Base-by-base conservation (phyloP, 2,113 vertebrate species). In the Symphodus melops region DNA sequence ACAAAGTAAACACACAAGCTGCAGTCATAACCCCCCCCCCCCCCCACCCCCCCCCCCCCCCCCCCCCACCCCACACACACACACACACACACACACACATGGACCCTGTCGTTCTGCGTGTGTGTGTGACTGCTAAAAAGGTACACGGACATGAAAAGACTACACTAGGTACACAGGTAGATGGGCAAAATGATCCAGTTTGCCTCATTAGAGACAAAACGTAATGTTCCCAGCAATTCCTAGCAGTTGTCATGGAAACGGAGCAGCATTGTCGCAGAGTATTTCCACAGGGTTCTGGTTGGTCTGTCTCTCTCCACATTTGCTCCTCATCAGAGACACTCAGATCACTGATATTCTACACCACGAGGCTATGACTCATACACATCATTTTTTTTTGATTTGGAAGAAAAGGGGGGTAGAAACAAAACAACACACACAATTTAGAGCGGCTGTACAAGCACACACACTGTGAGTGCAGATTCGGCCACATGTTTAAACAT, bases 191-290 rank as follows among this genome's bases (percentile, higher is more conserved):
- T 79, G 81, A 91, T 91, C 89, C 77, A 58, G 84, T 74, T 83
- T 83, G 84, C 82, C 73, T 90, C 90, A 91, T 92, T 90, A 90
- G 73, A 78, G 75, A 60, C 51, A 73, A 78, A 81, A 73, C 79
- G 25, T 51, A 46, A 53, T 87, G 88, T 90, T 87, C 88, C 82
- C 23, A 11, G 66, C 9, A 21, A 82, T 68, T 20, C 60, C 75
- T 41, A 3, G 75, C 44, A 21, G 90, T 91, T 68, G 92, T 66
- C 91, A 90, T 91, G 89, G 90, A 67, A 88, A 93, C 89, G 59
- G 12, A 51, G 78, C 82, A 53, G 81, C 72, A 73, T 82, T 81
- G 86, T 88, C 84, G 74, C 87, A 79, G 86, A 63, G 71, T 75
- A 60, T 83, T 88, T 79, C 72, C 49, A 25, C 23, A 51, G 84